A percentile compares a stretch with the other conserved stretches of the same genome.
phyloP scores from a whole-genome alignment of 1,140 invertebrate species.

The Drosophila guanche region DNA sequence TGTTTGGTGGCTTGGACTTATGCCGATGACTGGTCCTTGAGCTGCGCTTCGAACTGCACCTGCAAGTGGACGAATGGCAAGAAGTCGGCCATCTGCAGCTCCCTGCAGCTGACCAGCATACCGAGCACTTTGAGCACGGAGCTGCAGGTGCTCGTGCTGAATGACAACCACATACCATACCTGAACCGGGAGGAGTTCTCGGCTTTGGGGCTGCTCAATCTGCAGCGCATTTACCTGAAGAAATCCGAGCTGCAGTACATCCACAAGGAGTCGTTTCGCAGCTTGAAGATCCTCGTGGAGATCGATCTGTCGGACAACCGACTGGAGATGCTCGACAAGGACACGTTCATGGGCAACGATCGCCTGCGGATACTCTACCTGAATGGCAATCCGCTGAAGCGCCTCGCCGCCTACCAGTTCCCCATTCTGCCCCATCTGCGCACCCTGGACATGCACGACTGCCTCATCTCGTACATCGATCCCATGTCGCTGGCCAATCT shows the following conservation, averaged over 20 bases:
- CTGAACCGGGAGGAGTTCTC: slow-evolving; percentile 92
- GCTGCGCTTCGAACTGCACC: slow-evolving; percentile 90
- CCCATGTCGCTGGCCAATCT: slow-evolving; percentile 88
- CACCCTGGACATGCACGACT: slow-evolving; percentile 90
- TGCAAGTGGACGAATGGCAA: slow-evolving; percentile 96
- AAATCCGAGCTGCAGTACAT: slow-evolving; percentile 90
- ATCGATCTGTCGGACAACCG: slow-evolving; percentile 92
- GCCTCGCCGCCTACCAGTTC: slow-evolving; percentile 87
- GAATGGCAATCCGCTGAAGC: slow-evolving; percentile 88
- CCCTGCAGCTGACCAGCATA: slow-evolving; percentile 89
- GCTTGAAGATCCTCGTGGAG: slow-evolving; percentile 94
- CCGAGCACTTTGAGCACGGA: slow-evolving; percentile 90
- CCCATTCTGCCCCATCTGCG: slow-evolving; percentile 88
- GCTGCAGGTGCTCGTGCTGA: slow-evolving; percentile 93
- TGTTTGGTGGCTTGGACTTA: slow-evolving; percentile 83
- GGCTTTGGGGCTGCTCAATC: slow-evolving; percentile 90
- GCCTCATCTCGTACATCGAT: slow-evolving; percentile 89
- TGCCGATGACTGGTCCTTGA: slow-evolving; percentile 90
- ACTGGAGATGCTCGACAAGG: slow-evolving; percentile 87
- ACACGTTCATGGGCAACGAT: slow-evolving; percentile 91
- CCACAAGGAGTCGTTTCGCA: slow-evolving; percentile 92
- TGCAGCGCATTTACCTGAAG: slow-evolving; percentile 92
- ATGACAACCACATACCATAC: slow-evolving; percentile 90
- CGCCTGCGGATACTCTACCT: slow-evolving; percentile 88
- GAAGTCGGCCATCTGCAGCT: slow-evolving; percentile 92